Evolutionary conservation across 2,888 invertebrate genomes (phyloP), one percentile per base, ranked within the genome.

Genomic region (Julus scanicus): DNA sequence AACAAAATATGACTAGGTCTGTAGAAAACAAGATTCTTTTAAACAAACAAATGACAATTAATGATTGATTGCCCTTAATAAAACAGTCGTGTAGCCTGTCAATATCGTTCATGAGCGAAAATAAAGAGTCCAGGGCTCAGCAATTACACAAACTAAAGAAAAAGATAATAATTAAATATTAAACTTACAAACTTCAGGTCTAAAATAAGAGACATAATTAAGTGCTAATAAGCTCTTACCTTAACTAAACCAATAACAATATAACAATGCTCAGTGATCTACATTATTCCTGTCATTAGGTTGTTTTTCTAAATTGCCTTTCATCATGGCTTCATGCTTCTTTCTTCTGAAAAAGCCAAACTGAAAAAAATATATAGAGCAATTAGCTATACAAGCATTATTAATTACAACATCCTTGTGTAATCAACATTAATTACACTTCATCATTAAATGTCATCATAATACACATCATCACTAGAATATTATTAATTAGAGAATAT

Each of bases 331-430:
- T 49, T 89, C 88, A 20, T 49, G 89, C 63, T 88, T 89, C 57
- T 89, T 89, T 84, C 89, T 53, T 85, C 87, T 89, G 85, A 89
- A 89, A 71, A 89, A 89, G 17, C 89, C 89, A 86, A 89, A 37
- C 89, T 89, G n/a, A 5, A 89, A 88, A n/a, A n/a, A n/a, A n/a
- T n/a, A n/a, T n/a, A n/a, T n/a, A n/a, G n/a, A n/a, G n/a, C n/a
- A n/a, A n/a, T n/a, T n/a, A n/a, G n/a, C n/a, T n/a, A n/a, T n/a
- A n/a, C n/a, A n/a, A n/a, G n/a, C n/a, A n/a, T n/a, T n/a, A n/a
- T n/a, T n/a, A n/a, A n/a, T n/a, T n/a, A n/a, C n/a, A n/a, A n/a
- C n/a, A n/a, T n/a, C n/a, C n/a, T n/a, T n/a, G n/a, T n/a, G n/a
- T n/a, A n/a, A n/a, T n/a, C n/a, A n/a, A n/a, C n/a, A n/a, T n/a